Evolutionary conservation across 2,888 invertebrate genomes (phyloP).

Genomic region (Macropis europaea): DNA sequence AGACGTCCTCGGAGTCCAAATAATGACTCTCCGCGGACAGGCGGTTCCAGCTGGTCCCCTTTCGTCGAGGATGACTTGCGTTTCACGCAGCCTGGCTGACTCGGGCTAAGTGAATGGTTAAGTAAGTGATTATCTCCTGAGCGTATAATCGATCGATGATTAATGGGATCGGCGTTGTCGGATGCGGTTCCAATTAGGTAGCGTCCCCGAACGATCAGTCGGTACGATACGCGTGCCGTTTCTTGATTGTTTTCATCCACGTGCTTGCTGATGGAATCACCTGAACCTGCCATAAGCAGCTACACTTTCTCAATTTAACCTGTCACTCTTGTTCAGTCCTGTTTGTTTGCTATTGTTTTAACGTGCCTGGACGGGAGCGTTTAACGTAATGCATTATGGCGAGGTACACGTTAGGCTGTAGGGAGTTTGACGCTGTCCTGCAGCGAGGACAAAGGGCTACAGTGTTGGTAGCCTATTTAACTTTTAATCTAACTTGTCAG

Average conservation of each 20-base stretch:
- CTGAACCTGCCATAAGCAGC: too few species aligned
- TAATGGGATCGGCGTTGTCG: conserved; percentile 63
- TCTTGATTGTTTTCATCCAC: conserved; percentile 41
- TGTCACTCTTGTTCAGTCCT: background rate
- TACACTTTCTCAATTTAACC: conserved; percentile 33
- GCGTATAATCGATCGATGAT: conserved; percentile 74
- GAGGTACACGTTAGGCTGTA: too few species aligned
- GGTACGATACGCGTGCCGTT: conserved; percentile 36
- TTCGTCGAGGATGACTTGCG: conserved; percentile 59
- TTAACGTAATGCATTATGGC: too few species aligned
- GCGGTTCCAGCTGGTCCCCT: conserved; percentile 47
- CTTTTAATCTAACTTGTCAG: too few species aligned
- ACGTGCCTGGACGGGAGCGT: background rate
- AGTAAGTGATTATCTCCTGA: conserved; percentile 73
- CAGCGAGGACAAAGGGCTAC: too few species aligned
- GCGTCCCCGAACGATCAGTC: conserved; percentile 37
- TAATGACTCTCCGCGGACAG: conserved; percentile 61
- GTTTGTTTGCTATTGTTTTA: background rate
- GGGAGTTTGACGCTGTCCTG: too few species aligned
- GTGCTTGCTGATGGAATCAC: too few species aligned
- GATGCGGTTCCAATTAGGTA: conserved; percentile 51
- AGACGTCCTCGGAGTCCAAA: conserved; percentile 67
- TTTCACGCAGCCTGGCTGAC: conserved; percentile 49
- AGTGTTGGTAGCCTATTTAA: too few species aligned
- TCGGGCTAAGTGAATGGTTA: conserved; percentile 72